phyloP scores from a whole-genome alignment of 2,113 vertebrate genomes.

The Reinhardtius hippoglossoides region DNA sequence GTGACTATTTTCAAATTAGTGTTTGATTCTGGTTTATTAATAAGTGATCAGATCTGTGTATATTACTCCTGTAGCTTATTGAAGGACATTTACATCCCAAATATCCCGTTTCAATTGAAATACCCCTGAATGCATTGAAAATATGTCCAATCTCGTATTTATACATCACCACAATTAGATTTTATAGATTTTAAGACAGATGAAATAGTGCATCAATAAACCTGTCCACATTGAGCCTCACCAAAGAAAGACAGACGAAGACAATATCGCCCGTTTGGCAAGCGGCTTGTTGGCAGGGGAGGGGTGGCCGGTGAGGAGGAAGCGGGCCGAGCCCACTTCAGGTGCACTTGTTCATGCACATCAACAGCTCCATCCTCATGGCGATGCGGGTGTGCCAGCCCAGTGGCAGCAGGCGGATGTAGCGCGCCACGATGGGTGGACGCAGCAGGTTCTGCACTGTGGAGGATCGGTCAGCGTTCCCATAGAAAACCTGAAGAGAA shows the following conservation, averaged over 20 bases:
- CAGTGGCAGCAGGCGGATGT: conserved; percentile 91
- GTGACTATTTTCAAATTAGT: neutral
- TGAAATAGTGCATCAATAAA: neutral
- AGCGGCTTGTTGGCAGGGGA: conserved; percentile 15
- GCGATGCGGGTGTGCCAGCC: conserved; percentile 99
- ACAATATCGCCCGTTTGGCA: conserved; percentile 34
- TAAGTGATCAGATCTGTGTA: neutral
- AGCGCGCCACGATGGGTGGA: conserved; percentile 92
- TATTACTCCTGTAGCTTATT: conserved; percentile 2
- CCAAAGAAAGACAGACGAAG: neutral
- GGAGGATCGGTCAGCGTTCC: conserved; percentile 93
- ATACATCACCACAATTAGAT: conserved; percentile 2
- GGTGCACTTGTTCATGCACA: conserved; percentile 92
- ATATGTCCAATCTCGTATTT: conserved; percentile 11
- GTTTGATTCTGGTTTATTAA: neutral
- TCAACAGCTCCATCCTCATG: conserved; percentile 93
- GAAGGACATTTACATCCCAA: neutral
- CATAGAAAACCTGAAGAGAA: conserved; percentile 90
- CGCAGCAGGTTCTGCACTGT: conserved; percentile 96
- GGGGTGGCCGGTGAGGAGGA: neutral
- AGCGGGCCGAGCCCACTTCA: conserved; percentile 53
- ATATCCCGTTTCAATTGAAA: neutral
- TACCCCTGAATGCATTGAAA: no score
- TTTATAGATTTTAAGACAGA: conserved; percentile 28
- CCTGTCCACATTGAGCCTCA: conserved; percentile 4